Conservation (phyloP, 1,140 invertebrate species). For the Papilio helenus region DNA sequence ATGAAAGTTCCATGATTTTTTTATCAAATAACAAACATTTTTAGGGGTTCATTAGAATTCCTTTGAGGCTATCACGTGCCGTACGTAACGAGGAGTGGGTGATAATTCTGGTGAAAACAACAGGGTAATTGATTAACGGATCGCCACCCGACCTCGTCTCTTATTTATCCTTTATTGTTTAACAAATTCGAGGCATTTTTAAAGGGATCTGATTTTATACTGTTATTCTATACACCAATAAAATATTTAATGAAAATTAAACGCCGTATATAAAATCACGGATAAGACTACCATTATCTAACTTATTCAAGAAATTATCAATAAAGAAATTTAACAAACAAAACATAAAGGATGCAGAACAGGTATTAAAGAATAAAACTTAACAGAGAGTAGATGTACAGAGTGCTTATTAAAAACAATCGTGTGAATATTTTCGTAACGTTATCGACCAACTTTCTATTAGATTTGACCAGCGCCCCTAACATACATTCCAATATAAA, state of each 20-base stretch:
- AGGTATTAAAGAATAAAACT: no score
- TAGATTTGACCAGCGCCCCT: no score
- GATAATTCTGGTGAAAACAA: constrained; percentile 66
- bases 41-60: constrained; percentile 12
- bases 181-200: constrained; percentile 32
- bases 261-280: neutral
- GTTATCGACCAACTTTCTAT: no score
- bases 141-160: constrained; percentile 49
- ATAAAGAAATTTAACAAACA: no score
- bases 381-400: no score
- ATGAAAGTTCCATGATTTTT: neutral
- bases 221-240: neutral
- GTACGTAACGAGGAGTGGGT: constrained; percentile 43
- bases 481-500: no score
- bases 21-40: neutral
- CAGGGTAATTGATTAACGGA: constrained; percentile 61
- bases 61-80: constrained; percentile 24
- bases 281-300: no score
- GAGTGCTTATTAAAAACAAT: no score
- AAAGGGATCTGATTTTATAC: neutral
- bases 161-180: constrained; percentile 47
- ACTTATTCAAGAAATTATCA: no score
- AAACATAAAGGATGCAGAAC: no score
- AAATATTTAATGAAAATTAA: neutral
- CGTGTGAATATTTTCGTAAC: no score